Evolutionary conservation across 2,113 vertebrate genomes (phyloP).

Genomic region (Anthoscopus minutus): DNA sequence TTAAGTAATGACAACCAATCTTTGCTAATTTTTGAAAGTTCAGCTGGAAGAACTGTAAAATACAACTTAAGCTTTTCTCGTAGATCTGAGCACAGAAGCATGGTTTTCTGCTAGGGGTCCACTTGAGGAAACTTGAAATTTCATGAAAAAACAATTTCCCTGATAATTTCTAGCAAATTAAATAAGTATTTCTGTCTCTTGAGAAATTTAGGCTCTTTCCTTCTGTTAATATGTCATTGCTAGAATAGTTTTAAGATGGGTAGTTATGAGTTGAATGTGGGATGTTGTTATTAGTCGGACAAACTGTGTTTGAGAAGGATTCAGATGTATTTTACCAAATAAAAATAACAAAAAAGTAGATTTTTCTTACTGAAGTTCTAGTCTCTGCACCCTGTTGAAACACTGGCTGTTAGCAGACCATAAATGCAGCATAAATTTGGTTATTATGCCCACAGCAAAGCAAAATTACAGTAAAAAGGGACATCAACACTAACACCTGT

Average conservation of each 20-base stretch:
- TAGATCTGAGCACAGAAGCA: neutral
- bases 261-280: neutral
- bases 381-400: neutral
- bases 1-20: neutral
- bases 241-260: neutral
- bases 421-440: neutral
- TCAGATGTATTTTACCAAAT: neutral
- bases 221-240: neutral
- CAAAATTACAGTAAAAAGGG: neutral
- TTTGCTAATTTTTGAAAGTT: neutral
- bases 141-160: neutral
- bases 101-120: neutral
- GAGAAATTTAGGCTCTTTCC: neutral
- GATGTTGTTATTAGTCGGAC: neutral
- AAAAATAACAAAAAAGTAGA: neutral
- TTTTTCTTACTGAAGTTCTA: neutral
- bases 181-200: neutral
- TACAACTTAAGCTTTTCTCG: neutral
- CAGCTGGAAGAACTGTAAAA: neutral
- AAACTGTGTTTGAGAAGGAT: neutral
- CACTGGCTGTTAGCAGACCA: neutral
- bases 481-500: neutral
- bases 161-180: neutral
- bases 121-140: neutral
- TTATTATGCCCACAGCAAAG: neutral